Evolutionary conservation across 2,113 vertebrate species (phyloP), one percentile per base, ranked within the genome.

Genomic region (Fregata magnificens): DNA sequence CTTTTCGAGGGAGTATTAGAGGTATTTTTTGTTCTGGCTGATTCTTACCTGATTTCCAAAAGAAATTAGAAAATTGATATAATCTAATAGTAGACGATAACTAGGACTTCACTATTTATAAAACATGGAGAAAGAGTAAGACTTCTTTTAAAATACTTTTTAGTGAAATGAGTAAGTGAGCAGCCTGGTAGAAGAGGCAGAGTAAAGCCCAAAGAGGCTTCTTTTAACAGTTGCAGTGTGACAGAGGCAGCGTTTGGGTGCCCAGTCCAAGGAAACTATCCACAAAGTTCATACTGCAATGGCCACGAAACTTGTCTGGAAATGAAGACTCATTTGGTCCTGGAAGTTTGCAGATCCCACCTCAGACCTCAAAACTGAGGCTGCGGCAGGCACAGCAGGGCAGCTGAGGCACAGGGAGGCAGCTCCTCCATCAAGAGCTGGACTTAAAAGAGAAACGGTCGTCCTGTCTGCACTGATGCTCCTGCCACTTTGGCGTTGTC

Each of bases 401-500:
- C 10, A 82, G 22, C 24, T 74, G 78, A 74, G n/a, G 36, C 44
- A n/a, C n/a, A 47, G 45, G 45, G 8, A 47, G 19, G 45, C 45
- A 47, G 45, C 24, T 14, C 4, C 18, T 70, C 61, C n/a, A 55
- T 19, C 18, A 55, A 59, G 40, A 70, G 21, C 14, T 3, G 2
- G n/a, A 58, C 22, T 56, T 58, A 55, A 52, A 80, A 55, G 17
- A 61, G 14, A 49, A 76, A 56, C 14, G 12, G 28, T 67, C 26
- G 28, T 67, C 26, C 11, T 18, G 1, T 22, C 18, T 31, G 13
- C 40, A 38, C 26, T 31, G 36, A n/a, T 58, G 26, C 8, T 72
- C 9, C 36, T 38, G 34, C 21, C 1, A 5, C 62, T 71, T 76
- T 1, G 4, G 16, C 0, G 0, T 29, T 47, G 55, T 31, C 56